Evolutionary conservation across 1,140 invertebrate species (phyloP).

Genomic region (Hirudo medicinalis): DNA sequence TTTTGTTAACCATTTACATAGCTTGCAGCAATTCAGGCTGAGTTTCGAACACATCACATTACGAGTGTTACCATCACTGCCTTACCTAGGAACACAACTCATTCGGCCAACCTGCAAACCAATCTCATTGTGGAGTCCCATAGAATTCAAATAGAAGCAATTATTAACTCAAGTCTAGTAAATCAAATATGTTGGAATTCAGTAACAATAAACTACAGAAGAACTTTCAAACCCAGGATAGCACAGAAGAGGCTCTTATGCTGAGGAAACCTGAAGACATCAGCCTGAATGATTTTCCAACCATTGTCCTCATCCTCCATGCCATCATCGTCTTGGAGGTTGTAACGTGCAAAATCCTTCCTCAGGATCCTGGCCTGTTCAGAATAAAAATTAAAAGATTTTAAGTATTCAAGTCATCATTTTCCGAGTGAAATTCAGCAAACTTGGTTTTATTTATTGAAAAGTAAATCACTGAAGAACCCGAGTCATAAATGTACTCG

Average conservation of each 20-base stretch:
- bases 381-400: conserved; percentile 17
- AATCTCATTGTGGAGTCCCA: too few relatives aligned
- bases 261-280: conserved; percentile 46
- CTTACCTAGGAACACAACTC: too few relatives aligned
- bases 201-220: not conserved
- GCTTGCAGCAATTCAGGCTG: too few relatives aligned
- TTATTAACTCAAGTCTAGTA: not conserved
- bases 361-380: conserved; percentile 43
- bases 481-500: too few relatives aligned
- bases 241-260: conserved; percentile 45
- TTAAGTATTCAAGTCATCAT: too few relatives aligned
- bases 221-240: conserved; percentile 40
- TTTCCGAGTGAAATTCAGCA: too few relatives aligned
- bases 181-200: not conserved
- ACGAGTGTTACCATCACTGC: too few relatives aligned
- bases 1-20: too few relatives aligned
- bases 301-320: conserved; percentile 45
- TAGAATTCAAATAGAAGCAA: not conserved
- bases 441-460: too few relatives aligned
- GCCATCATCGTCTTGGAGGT: conserved; percentile 38
- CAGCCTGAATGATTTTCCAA: conserved; percentile 48
- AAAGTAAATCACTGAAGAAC: too few relatives aligned
- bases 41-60: too few relatives aligned
- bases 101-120: too few relatives aligned
- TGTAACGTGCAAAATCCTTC: conserved; percentile 47